phyloP scores from a whole-genome alignment of 2,113 vertebrate species.

The Cairina moschata region DNA sequence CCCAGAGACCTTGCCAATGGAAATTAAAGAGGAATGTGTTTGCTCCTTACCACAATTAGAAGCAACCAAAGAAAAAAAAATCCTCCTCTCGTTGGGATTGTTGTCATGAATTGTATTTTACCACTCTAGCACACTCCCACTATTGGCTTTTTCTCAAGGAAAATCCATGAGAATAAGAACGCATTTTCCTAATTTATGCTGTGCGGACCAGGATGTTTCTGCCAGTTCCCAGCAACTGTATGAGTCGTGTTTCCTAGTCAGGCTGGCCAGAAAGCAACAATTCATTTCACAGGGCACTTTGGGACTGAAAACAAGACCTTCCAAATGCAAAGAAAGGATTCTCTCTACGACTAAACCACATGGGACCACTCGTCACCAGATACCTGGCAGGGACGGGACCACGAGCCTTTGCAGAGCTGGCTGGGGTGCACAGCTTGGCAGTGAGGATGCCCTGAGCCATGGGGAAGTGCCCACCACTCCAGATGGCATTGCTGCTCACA shows the following conservation, averaged over 20 bases:
- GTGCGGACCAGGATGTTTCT: neutral
- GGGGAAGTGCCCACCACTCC: accelerated
- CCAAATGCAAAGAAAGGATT: neutral
- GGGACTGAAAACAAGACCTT: slow-evolving; percentile 44
- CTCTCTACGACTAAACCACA: slow-evolving; percentile 17
- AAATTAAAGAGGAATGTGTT: slow-evolving; percentile 65
- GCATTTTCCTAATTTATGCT: slow-evolving; percentile 21
- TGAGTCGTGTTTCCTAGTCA: neutral
- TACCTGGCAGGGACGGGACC: neutral
- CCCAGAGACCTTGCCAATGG: slow-evolving; percentile 49
- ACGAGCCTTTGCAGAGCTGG: neutral
- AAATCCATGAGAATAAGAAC: neutral
- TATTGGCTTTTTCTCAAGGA: slow-evolving; percentile 12
- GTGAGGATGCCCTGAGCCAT: accelerated
- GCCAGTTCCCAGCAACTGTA: slow-evolving; percentile 17
- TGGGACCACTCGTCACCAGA: neutral
- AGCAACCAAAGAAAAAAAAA: slow-evolving; percentile 3
- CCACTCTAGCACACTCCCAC: slow-evolving; percentile 8
- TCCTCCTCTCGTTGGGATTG: slow-evolving; percentile 13
- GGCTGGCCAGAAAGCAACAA: neutral
- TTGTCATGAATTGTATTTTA: slow-evolving; percentile 58
- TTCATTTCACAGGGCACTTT: neutral
- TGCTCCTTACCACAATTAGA: slow-evolving; percentile 64
- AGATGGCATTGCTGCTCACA: neutral
- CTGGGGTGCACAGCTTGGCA: neutral